Conservation (phyloP, 2,888 invertebrate species). For the Gibbula magus region DNA sequence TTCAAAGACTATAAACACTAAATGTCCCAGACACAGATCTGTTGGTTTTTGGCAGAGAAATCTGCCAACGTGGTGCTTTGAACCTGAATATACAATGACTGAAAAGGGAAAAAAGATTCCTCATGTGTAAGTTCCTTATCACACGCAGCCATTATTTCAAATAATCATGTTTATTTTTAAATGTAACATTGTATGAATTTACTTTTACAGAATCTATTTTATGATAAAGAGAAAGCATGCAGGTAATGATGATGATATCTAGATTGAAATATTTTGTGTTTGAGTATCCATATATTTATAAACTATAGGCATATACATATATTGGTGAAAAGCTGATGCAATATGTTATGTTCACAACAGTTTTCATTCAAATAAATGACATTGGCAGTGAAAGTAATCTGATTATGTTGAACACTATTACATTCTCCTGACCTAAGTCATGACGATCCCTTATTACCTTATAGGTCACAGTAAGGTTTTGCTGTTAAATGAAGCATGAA, state of each 20-base stretch:
- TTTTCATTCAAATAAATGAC: too few relatives aligned
- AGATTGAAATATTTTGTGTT: too few relatives aligned
- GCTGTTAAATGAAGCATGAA: too few relatives aligned
- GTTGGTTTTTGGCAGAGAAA: neutral
- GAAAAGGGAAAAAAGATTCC: constrained; percentile 27
- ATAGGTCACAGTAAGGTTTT: too few relatives aligned
- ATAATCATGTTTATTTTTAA: neutral
- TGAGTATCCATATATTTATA: too few relatives aligned
- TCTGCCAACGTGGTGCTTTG: constrained; percentile 39
- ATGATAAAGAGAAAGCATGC: neutral
- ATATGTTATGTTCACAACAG: too few relatives aligned
- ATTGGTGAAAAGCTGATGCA: neutral
- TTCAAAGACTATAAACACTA: neutral
- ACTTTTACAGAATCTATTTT: neutral
- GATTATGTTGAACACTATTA: too few relatives aligned
- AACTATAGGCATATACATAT: too few relatives aligned
- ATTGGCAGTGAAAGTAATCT: too few relatives aligned
- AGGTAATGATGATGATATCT: too few relatives aligned
- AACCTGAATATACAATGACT: constrained; percentile 43
- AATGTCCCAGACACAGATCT: neutral
- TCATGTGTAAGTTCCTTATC: constrained; percentile 11
- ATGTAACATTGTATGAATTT: neutral
- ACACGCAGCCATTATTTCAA: neutral
- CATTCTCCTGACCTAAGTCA: too few relatives aligned
- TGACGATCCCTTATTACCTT: too few relatives aligned